Percentiles rank a stretch among this genome's conserved stretches.
phyloP scores from a whole-genome alignment of 2,888 invertebrate species.

The Xestoiulus laeticollis region DNA sequence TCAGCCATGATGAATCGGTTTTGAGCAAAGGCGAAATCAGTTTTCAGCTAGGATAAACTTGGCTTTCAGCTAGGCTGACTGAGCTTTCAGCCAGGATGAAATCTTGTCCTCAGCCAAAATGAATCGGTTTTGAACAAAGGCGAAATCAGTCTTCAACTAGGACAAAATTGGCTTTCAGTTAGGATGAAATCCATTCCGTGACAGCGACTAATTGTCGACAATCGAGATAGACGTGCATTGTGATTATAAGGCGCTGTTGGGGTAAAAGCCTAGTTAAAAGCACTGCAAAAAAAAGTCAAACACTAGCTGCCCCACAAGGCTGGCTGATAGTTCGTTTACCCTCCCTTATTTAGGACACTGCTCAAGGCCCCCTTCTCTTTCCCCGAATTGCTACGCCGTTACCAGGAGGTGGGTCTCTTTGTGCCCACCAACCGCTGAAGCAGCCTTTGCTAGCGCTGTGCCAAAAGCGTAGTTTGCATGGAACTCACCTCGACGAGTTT shows the following conservation, averaged over 20 bases:
- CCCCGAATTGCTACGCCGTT: background rate
- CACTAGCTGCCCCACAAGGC: background rate
- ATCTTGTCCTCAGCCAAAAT: too few relatives aligned
- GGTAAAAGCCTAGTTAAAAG: background rate
- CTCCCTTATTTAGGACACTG: constrained; percentile 34
- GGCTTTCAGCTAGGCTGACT: too few relatives aligned
- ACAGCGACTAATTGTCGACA: too few relatives aligned
- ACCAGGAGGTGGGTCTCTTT: constrained; percentile 15
- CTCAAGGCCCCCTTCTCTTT: background rate
- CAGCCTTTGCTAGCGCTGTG: background rate
- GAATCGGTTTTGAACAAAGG: too few relatives aligned
- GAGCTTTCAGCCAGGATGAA: too few relatives aligned
- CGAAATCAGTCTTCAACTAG: too few relatives aligned
- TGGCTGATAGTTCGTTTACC: background rate
- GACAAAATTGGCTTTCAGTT: too few relatives aligned
- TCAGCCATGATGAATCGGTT: too few relatives aligned
- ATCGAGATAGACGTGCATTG: too few relatives aligned
- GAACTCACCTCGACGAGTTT: background rate
- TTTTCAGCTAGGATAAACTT: too few relatives aligned
- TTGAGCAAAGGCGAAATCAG: too few relatives aligned
- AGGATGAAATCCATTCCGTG: too few relatives aligned
- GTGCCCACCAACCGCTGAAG: background rate
- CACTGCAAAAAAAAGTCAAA: background rate
- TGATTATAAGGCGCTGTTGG: background rate
- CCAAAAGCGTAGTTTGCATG: background rate